Percentiles rank a stretch among this genome's conserved stretches.
Conservation (phyloP, 2,113 vertebrate species). For the Peromyscus leucopus region DNA sequence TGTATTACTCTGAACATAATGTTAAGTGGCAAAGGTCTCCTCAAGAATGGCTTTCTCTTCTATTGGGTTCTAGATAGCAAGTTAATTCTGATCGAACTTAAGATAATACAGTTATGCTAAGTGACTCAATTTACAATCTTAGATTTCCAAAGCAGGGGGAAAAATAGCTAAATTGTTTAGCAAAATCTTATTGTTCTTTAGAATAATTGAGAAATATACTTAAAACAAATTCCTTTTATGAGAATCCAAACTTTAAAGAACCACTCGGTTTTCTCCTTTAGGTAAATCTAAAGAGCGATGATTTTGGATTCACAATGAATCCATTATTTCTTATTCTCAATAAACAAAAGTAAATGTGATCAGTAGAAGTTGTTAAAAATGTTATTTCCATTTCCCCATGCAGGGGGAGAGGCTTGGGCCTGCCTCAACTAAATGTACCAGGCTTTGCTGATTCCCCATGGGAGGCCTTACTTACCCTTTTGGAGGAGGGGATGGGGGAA, state of each 20-base stretch:
- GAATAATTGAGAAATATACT: conserved; percentile 14
- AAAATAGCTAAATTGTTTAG: conserved; percentile 46
- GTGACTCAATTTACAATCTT: background rate
- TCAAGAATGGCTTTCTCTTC: background rate
- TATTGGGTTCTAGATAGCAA: conserved; percentile 32
- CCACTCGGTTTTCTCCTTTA: background rate
- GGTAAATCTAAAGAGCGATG: background rate
- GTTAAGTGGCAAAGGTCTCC: conserved; percentile 62
- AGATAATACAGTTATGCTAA: background rate
- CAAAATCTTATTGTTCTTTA: conserved; percentile 44
- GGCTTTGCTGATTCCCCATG: too few species aligned
- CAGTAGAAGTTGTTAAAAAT: background rate
- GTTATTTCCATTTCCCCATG: background rate
- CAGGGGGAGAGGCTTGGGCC: too few species aligned
- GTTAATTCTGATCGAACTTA: conserved; percentile 50
- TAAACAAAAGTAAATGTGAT: conserved; percentile 26
- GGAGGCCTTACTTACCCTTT: too few species aligned
- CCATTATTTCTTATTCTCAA: background rate
- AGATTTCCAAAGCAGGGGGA: background rate
- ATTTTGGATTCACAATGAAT: background rate
- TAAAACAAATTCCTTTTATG: conserved; percentile 33
- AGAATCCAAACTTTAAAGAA: conserved; percentile 21
- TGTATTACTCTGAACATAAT: conserved; percentile 41
- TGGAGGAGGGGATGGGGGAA: too few species aligned
- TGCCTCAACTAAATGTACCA: too few species aligned